Evolutionary conservation across 2,888 invertebrate genomes (phyloP), one percentile per base, ranked within the genome.

Genomic region (Blastobasis adustella): DNA sequence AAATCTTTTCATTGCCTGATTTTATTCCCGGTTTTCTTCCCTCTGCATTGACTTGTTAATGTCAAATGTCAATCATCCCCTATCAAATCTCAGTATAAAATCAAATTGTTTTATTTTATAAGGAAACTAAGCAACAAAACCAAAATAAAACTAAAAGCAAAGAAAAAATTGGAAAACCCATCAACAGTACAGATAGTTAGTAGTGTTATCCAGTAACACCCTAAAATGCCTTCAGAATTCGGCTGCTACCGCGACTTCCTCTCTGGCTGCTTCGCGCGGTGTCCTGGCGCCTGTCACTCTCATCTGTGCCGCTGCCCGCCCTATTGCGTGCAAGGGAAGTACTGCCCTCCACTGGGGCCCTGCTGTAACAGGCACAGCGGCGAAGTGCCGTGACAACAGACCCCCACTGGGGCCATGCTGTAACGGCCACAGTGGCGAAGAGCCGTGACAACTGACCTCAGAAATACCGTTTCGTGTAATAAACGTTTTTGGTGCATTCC

Each of bases 221-320:
- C 36, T 47, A 62, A 41, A 60, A 80, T 81, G 79, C 77, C 77
- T 37, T 67, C 64, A 44, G 77, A 79, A 53, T 57, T 66, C 54
- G 82, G 82, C 3, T 81, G 81, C 53, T 82, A 84, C 53, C 71
- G 82, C 0, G 67, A 75, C 56, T 82, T 81, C 62, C 75, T 69
- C 54, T 69, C 74, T 8, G 49, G 52, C 38, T 43, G 51, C 10
- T 55, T 58, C 40, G 52, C 55, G 4, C 54, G 54, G 7, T 54
- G 52, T 41, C 51, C 53, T 9, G 47, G 47, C 36, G 47, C 41
- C 8, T 53, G 54, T 10, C 43, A 43, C 8, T 53, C 54, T 4
- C 38, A 9, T 9, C 6, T 40, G 41, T 10, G 47, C 10, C 46
- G 53, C 45, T 43, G 51, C 38, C 37, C 43, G 5, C 8, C 23